Evolutionary conservation across 1,140 invertebrate species (phyloP).

Genomic region (Neomicropteryx cornuta): DNA sequence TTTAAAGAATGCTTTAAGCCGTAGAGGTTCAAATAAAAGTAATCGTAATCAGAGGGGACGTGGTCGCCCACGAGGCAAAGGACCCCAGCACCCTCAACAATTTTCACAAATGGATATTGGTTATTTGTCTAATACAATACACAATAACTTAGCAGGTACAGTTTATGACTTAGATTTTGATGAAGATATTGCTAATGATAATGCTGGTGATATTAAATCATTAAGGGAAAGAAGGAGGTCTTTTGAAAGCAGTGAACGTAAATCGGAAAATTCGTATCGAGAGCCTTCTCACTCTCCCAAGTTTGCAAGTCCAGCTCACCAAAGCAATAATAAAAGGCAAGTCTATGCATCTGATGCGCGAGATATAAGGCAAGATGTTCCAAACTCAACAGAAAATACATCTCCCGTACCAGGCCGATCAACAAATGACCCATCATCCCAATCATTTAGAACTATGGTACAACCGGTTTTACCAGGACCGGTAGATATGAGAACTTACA

Average conservation of each 20-base stretch:
- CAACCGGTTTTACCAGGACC: slow-evolving; percentile 67
- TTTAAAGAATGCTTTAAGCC: slow-evolving; percentile 22
- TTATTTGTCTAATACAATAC: slow-evolving; percentile 41
- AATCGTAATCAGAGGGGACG: slow-evolving; percentile 44
- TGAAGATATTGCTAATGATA: slow-evolving; percentile 66
- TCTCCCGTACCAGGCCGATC: slow-evolving; percentile 19
- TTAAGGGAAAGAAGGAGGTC: slow-evolving; percentile 71
- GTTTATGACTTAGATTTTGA: slow-evolving; percentile 81
- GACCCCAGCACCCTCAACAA: slow-evolving; percentile 25
- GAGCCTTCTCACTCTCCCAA: slow-evolving; percentile 46
- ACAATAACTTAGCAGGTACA: slow-evolving; percentile 70
- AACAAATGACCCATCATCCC: slow-evolving; percentile 20
- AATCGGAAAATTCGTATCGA: slow-evolving; percentile 42
- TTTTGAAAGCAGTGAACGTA: slow-evolving; percentile 56
- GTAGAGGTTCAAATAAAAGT: slow-evolving; percentile 40
- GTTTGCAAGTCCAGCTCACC: slow-evolving; percentile 35
- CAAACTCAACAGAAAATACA: slow-evolving; percentile 22
- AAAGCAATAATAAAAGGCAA: slow-evolving; percentile 21
- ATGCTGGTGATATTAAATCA: slow-evolving; percentile 66
- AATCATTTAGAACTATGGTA: slow-evolving; percentile 44
- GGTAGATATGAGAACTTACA: slow-evolving; percentile 80
- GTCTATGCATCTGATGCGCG: slow-evolving; percentile 26
- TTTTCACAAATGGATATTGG: slow-evolving; percentile 21
- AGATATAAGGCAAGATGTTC: slow-evolving; percentile 22
- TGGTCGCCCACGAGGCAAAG: slow-evolving; percentile 60